Base-by-base conservation (phyloP, 2,113 vertebrate species). In the Propithecus coquereli region DNA sequence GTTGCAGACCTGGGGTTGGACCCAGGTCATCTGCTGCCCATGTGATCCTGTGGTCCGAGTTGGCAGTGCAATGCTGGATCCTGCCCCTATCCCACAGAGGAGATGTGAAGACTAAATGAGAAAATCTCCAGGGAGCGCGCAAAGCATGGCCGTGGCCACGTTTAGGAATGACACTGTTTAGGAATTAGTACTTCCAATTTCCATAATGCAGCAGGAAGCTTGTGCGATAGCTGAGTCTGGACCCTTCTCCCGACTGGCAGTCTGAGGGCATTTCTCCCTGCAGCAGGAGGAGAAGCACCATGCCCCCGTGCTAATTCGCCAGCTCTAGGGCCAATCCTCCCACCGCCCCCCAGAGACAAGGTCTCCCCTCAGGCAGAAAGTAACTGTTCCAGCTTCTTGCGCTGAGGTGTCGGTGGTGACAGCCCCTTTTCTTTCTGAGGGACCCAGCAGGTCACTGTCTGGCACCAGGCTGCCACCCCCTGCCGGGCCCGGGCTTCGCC, bases 381-480 rank as follows among this genome's bases (percentile, higher is more conserved):
- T 34, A n/a, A n/a, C 63, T 12, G 82, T 96, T 96, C 95, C 3
- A 2, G 74, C 71, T 83, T 87, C 54, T 61, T 83, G 97, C 91
- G 59, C 80, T 18, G 30, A 57, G 77, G 61, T 73, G 45, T 89
- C 59, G 0, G 13, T 43, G 37, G 88, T 97, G 96, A 97, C 95
- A 95, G 93, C 84, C 94, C 77, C 43, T 92, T 80, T 77, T 54
- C 90, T 82, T 94, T 79, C 85, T 25, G 68, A 91, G 77, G 91
- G 57, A 54, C 91, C 86, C 91, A 90, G 91, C 93, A 89, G 89
- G 94, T 90, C 95, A 93, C 70, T 70, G 91, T 93, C 95, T 96
- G 96, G 96, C 97, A 87, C 95, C 89, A 47, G 88, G 94, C 94
- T 34, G 43, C 93, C 86, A 74, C 71, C 81, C 66, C 95, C 96